Evolutionary conservation across 2,888 invertebrate genomes (phyloP), one percentile per base, ranked within the genome.

Genomic region (Agrotis segetum): DNA sequence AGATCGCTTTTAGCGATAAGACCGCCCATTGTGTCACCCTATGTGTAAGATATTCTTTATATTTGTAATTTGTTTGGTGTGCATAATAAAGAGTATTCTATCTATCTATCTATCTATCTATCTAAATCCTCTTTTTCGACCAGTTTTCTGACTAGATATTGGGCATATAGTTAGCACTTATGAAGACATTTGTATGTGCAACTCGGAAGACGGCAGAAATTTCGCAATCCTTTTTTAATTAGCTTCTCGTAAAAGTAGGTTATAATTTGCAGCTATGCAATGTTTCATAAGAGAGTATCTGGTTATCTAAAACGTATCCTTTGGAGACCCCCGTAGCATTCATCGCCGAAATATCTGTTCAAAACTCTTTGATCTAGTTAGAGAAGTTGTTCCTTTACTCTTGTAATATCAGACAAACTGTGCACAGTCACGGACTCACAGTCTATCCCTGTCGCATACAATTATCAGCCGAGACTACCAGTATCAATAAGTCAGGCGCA

Each of bases 401-500:
- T 53, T 63, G 24, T 53, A 64, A 65, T 58, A 53, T 61, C 46
- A 55, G 19, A 24, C 46, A 68, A 68, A 56, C 55, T 59, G 77
- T 17, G 52, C 34, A n/a, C 34, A 67, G 40, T 77, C 72, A 67
- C 72, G 68, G 34, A 52, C 46, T 14, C 52, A 21, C 62, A 55
- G 74, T 80, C 52, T 61, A 67, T 81, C 65, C 46, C 44, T 73
- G 81, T 81, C 73, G 55, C 67, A 68, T 71, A 71, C 73, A 79
- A 79, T 82, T 76, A 79, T 66, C 58, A 44, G 34, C 63, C 66
- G 24, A 64, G 34, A 65, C 74, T 60, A 21, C 67, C 61, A 67
- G 76, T 71, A 74, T 77, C 82, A 81, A 77, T 84, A 78, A 80
- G 65, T 78, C 72, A 73, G 71, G 64, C 67, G 59, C 70, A 66